Conservation (phyloP, 2,797 vertebrate species). For the Mallotus villosus region DNA sequence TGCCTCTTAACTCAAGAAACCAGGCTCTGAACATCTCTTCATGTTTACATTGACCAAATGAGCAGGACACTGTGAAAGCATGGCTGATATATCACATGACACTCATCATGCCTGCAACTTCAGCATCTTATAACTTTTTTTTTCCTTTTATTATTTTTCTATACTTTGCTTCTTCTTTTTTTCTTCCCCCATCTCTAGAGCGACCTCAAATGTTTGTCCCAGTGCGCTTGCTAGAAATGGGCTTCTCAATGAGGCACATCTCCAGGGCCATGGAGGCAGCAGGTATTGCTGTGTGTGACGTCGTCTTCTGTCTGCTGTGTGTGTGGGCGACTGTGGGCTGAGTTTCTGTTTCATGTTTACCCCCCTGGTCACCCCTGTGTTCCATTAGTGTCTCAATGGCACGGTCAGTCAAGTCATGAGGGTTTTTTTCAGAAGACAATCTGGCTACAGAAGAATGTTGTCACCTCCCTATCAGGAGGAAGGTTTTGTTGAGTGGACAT, state of each 20-base stretch:
- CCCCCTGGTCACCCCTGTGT: neutral
- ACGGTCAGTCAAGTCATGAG: neutral
- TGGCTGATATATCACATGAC: no score
- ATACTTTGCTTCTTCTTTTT: slow-evolving; percentile 46
- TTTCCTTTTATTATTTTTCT: slow-evolving; percentile 55
- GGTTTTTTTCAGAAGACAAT: neutral
- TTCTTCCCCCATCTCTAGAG: slow-evolving; percentile 75
- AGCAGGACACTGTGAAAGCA: no score
- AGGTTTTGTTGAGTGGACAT: neutral
- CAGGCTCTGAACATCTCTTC: no score
- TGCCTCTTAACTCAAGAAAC: no score
- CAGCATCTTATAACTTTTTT: slow-evolving; percentile 36
- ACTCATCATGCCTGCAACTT: no score
- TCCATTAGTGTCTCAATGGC: neutral
- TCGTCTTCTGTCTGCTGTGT: neutral
- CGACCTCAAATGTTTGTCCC: slow-evolving; percentile 82
- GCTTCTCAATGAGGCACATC: slow-evolving; percentile 84
- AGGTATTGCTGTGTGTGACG: slow-evolving; percentile 65
- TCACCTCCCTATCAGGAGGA: no score
- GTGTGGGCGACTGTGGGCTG: neutral
- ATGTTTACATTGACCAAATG: no score
- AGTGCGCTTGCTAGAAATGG: slow-evolving; percentile 84
- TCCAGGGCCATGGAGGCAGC: slow-evolving; percentile 83
- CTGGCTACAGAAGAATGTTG: no score
- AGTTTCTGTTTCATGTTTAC: neutral